Conservation (phyloP, 1,140 invertebrate species). For the Heliconius nattereri region DNA sequence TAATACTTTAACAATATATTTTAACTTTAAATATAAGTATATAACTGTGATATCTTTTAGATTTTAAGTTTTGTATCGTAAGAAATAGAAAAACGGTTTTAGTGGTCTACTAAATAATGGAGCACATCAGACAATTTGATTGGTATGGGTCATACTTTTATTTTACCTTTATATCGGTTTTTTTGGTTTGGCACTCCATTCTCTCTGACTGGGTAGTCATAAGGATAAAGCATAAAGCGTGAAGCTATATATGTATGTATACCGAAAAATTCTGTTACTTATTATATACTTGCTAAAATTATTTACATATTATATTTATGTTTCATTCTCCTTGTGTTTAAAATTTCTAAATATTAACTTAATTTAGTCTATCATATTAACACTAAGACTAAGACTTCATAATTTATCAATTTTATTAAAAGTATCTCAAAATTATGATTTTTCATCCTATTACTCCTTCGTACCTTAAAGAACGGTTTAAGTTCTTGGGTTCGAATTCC, state of each 20-base stretch:
- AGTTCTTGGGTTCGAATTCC: too few species aligned
- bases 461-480: too few species aligned
- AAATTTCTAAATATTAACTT: not conserved
- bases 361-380: too few species aligned
- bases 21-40: not conserved
- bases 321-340: too few species aligned
- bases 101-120: slow-evolving; percentile 42
- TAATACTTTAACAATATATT: not conserved
- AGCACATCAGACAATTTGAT: slow-evolving; percentile 60
- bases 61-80: not conserved
- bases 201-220: too few species aligned
- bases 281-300: not conserved
- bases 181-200: too few species aligned
- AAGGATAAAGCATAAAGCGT: too few species aligned
- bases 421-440: too few species aligned
- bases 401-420: too few species aligned
- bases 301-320: not conserved
- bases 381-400: too few species aligned
- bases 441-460: too few species aligned
- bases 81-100: not conserved
- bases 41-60: slow-evolving; percentile 11
- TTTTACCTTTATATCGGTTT: not conserved
- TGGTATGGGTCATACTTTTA: slow-evolving; percentile 50
- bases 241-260: too few species aligned
- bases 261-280: not conserved